These are phyloP conservation scores for Polymixis flavicincta DNA, from an alignment of 2,888 invertebrate genomes.

Conservation along the genomic window DNA sequence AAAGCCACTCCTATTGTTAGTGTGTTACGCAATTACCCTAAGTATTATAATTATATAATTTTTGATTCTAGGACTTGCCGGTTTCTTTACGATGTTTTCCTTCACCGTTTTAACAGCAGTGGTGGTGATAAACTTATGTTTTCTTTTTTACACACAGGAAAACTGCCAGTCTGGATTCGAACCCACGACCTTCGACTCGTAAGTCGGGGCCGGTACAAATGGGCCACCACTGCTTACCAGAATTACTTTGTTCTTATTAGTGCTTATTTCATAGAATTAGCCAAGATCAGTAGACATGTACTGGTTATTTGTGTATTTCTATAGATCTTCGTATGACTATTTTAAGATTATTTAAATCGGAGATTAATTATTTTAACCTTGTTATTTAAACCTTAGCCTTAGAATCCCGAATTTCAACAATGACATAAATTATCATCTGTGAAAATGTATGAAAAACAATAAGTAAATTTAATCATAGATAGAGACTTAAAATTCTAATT, in stretches of 20 bases:
- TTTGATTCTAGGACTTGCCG: too few relatives aligned
- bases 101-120: too few relatives aligned
- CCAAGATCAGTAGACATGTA: background rate
- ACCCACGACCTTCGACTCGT: too few relatives aligned
- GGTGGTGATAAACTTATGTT: too few relatives aligned
- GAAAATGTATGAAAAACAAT: slow-evolving; percentile 6
- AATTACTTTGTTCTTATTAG: too few relatives aligned
- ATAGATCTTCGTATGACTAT: background rate
- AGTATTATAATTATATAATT: too few relatives aligned
- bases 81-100: too few relatives aligned
- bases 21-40: too few relatives aligned
- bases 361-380: background rate
- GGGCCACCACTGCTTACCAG: background rate
- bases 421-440: background rate
- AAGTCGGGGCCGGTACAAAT: too few relatives aligned
- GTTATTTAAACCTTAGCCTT: background rate
- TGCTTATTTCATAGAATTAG: background rate
- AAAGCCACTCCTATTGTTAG: too few relatives aligned
- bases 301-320: background rate
- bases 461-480: background rate
- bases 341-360: slow-evolving; percentile 1
- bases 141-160: too few relatives aligned
- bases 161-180: too few relatives aligned
- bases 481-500: slow-evolving; percentile 4
- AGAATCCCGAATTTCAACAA: background rate